Conservation (phyloP, 1,140 invertebrate genomes). For the Drosophila elegans region DNA sequence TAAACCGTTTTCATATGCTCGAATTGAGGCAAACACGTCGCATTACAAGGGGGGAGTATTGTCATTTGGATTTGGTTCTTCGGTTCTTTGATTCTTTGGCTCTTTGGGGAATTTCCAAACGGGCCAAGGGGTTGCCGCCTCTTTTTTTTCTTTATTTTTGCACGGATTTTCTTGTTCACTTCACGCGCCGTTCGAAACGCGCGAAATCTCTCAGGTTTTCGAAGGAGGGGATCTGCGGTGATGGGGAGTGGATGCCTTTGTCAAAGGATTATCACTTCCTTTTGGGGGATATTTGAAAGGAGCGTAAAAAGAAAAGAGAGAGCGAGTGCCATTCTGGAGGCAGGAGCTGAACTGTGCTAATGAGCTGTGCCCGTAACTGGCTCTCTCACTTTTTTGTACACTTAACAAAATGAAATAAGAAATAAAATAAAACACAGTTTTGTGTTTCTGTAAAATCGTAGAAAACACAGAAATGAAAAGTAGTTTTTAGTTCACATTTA, state of each 20-base stretch:
- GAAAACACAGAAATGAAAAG: no score
- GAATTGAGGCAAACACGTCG: slow-evolving; percentile 82
- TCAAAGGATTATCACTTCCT: slow-evolving; percentile 82
- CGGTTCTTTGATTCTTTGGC: slow-evolving; percentile 4
- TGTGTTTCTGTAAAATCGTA: no score
- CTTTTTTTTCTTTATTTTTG: slow-evolving; percentile 27
- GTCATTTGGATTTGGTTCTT: slow-evolving; percentile 46
- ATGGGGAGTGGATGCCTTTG: slow-evolving; percentile 55
- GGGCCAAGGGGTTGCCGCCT: slow-evolving; percentile 19
- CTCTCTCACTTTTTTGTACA: slow-evolving; percentile 8
- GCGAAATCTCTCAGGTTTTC: slow-evolving; percentile 61
- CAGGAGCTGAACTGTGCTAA: slow-evolving; percentile 33
- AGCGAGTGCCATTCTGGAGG: slow-evolving; percentile 2
- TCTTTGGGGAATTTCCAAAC: slow-evolving; percentile 58
- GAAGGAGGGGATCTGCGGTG: not conserved
- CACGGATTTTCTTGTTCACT: slow-evolving; percentile 56
- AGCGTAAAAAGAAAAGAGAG: not conserved
- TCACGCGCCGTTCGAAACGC: slow-evolving; percentile 72
- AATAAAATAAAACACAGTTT: no score
- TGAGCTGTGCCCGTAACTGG: slow-evolving; percentile 52
- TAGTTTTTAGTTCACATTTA: no score
- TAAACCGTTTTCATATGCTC: slow-evolving; percentile 82
- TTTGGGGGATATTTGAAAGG: slow-evolving; percentile 19
- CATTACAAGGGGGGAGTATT: slow-evolving; percentile 51
- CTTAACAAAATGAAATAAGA: not conserved